These are phyloP conservation scores for Adineta ricciae DNA, from an alignment of 2,888 invertebrate genomes.

Conservation along the genomic window DNA sequence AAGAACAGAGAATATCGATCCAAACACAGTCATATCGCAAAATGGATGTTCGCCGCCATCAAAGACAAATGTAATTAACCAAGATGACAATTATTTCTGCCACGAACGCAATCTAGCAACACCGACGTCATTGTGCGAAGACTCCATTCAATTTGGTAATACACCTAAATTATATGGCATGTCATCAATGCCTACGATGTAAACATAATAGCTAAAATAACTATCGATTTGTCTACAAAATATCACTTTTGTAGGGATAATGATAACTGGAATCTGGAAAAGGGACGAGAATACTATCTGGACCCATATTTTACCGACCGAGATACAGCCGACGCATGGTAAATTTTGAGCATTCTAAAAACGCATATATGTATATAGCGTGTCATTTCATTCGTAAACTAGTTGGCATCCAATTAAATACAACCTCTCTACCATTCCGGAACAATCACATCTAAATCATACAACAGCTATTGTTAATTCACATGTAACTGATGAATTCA, in stretches of 20 bases:
- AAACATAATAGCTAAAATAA: background rate
- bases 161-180: background rate
- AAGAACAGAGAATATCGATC: background rate
- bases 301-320: background rate
- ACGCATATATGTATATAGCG: too few relatives aligned
- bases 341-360: background rate
- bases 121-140: background rate
- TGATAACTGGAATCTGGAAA: background rate
- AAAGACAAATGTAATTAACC: background rate
- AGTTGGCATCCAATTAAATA: background rate
- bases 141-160: background rate
- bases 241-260: background rate
- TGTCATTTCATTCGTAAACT: background rate
- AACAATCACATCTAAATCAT: background rate
- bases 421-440: background rate
- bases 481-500: background rate
- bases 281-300: background rate
- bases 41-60: background rate
- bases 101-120: background rate
- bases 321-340: background rate
- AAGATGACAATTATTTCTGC: background rate
- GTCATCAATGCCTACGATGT: background rate
- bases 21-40: background rate
- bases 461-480: background rate
- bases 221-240: background rate